Evolutionary conservation across 2,113 vertebrate species (phyloP).

Genomic region (Tetrao urogallus): DNA sequence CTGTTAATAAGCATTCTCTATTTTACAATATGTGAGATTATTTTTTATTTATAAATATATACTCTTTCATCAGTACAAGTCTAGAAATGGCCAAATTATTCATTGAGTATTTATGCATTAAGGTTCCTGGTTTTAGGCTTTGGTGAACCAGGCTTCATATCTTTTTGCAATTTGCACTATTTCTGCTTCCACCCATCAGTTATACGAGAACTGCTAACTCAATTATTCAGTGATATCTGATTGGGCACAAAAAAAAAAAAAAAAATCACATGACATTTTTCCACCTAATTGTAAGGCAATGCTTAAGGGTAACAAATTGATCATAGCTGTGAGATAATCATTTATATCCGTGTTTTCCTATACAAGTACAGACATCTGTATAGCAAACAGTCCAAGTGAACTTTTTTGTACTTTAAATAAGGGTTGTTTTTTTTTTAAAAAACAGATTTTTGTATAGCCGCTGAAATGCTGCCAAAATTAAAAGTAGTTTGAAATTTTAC

Average conservation of each 20-base stretch:
- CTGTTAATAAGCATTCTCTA: constrained; percentile 66
- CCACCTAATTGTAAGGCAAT: neutral
- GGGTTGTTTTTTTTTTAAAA: neutral
- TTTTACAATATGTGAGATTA: constrained; percentile 65
- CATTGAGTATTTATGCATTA: neutral
- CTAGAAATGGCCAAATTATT: constrained; percentile 39
- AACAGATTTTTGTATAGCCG: neutral
- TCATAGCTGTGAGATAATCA: neutral
- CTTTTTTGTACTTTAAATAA: neutral
- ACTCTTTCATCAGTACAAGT: constrained; percentile 71
- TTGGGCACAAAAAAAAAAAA: neutral
- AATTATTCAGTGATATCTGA: neutral
- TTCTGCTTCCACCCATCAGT: neutral
- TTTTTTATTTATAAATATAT: constrained; percentile 79
- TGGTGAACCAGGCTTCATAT: neutral
- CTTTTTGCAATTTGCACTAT: neutral
- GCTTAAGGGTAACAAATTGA: neutral
- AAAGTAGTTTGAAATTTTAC: neutral
- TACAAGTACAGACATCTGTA: neutral
- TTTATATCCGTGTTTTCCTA: neutral
- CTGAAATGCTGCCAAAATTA: neutral
- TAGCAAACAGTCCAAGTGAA: neutral
- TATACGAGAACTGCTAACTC: neutral
- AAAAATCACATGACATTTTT: neutral
- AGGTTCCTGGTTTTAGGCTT: constrained; percentile 1